phyloP scores from a whole-genome alignment of 1,140 invertebrate species.

The Zaprionus camerounensis region DNA sequence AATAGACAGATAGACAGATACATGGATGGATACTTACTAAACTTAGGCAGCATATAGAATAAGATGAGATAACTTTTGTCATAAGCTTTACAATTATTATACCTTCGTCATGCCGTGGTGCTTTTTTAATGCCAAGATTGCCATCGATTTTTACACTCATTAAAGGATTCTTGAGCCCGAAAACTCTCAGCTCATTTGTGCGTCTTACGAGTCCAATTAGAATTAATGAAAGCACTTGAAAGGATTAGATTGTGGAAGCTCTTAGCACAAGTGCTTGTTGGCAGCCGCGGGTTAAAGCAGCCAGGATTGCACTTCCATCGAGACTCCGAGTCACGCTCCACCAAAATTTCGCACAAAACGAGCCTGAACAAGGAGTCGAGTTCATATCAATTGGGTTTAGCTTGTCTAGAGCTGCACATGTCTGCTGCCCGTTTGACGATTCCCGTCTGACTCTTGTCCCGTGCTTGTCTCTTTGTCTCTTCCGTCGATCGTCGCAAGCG shows the following conservation, averaged over 20 bases:
- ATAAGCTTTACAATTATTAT: background rate
- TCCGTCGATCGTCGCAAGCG: constrained; percentile 58
- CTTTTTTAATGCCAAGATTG: background rate
- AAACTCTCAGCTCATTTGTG: constrained; percentile 49
- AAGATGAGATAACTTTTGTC: no score
- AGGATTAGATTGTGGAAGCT: constrained; percentile 48
- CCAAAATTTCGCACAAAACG: constrained; percentile 62
- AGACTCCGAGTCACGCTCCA: constrained; percentile 51
- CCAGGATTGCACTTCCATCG: background rate
- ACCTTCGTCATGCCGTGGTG: no score
- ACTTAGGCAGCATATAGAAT: no score
- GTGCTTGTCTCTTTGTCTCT: background rate
- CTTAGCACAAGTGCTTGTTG: constrained; percentile 50
- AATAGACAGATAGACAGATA: no score
- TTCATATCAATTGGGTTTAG: constrained; percentile 5
- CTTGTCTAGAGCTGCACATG: background rate
- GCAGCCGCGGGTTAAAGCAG: constrained; percentile 41
- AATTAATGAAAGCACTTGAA: constrained; percentile 46
- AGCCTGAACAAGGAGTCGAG: constrained; percentile 7
- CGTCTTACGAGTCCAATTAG: constrained; percentile 59
- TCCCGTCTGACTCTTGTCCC: background rate
- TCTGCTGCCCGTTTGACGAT: background rate
- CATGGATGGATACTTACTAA: no score
- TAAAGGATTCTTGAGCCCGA: constrained; percentile 43
- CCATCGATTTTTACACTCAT: constrained; percentile 45